These are phyloP conservation scores for Tapirus terrestris DNA, from an alignment of 2,113 vertebrate species.

Conservation along the genomic window DNA sequence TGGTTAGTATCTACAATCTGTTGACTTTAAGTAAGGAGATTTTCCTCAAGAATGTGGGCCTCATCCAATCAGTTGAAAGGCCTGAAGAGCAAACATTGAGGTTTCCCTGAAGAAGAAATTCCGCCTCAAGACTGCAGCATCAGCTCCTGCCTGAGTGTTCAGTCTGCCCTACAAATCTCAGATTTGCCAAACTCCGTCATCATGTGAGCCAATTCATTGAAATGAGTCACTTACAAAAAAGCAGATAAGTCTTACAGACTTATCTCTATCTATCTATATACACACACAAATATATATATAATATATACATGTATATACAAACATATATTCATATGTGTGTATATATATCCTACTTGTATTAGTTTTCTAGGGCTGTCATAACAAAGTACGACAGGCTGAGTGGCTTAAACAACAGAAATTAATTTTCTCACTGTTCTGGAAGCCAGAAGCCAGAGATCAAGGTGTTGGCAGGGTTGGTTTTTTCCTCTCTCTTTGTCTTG, in stretches of 20 bases:
- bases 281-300: too few relatives aligned
- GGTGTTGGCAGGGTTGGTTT: background rate
- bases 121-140: background rate
- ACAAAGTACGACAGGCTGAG: background rate
- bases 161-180: background rate
- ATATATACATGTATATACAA: too few relatives aligned
- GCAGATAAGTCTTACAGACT: too few relatives aligned
- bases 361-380: too few relatives aligned
- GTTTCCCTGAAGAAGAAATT: background rate
- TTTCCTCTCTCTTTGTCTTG: background rate
- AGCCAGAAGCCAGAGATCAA: background rate
- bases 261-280: background rate
- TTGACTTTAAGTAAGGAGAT: background rate
- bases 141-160: background rate
- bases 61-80: background rate
- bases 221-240: background rate
- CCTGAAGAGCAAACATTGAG: background rate
- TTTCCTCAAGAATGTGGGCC: background rate
- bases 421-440: background rate
- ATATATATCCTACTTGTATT: background rate
- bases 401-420: background rate
- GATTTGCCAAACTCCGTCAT: background rate
- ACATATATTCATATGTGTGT: background rate
- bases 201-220: background rate
- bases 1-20: rapidly evolving